phyloP scores from a whole-genome alignment of 2,113 vertebrate genomes.

The Xenopus borealis region DNA sequence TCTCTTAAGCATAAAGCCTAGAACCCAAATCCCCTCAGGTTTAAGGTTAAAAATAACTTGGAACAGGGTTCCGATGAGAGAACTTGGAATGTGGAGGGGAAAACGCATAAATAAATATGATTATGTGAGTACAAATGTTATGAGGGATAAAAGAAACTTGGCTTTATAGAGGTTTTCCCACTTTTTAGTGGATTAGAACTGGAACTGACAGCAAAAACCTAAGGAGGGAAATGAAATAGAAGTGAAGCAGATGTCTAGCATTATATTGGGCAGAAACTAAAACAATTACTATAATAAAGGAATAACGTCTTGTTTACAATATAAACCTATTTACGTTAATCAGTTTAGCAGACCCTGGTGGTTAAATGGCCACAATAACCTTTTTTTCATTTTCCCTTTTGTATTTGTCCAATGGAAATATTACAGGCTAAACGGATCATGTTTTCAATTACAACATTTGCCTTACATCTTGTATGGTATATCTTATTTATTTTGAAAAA shows the following conservation, averaged over 20 bases:
- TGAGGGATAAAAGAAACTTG: background rate
- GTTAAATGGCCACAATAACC: no score
- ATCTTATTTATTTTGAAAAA: no score
- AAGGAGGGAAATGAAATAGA: background rate
- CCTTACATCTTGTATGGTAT: no score
- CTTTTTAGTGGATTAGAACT: background rate
- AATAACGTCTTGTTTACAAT: background rate
- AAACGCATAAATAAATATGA: slow-evolving; percentile 32
- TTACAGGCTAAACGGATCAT: no score
- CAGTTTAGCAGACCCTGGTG: background rate
- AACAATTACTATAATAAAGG: background rate
- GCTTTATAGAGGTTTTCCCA: background rate
- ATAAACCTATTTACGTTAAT: background rate
- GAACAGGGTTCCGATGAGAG: slow-evolving; percentile 31
- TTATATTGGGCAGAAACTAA: background rate
- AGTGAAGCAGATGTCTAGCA: background rate
- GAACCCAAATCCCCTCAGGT: slow-evolving; percentile 38
- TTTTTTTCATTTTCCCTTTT: no score
- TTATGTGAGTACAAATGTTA: background rate
- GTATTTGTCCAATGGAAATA: no score
- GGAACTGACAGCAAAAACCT: background rate
- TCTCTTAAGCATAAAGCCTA: slow-evolving; percentile 41
- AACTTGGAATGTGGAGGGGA: slow-evolving; percentile 27
- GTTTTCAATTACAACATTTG: no score
- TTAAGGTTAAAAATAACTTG: slow-evolving; percentile 44